Evolutionary conservation across 2,113 vertebrate genomes (phyloP), one percentile per base, ranked within the genome.

Genomic region (Anoura caudifer): DNA sequence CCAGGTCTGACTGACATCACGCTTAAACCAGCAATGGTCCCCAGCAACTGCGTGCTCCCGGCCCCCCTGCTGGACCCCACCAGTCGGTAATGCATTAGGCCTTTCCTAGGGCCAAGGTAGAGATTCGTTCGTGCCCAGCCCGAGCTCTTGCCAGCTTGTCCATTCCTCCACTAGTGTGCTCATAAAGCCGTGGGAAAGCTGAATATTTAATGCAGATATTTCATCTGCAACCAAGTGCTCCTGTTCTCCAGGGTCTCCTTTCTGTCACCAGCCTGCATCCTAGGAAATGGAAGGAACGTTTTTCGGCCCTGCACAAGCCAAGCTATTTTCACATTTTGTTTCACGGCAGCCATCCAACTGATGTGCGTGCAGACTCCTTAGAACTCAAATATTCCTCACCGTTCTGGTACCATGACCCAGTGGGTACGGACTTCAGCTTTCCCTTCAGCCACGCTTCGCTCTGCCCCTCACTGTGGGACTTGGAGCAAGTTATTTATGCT

Each of bases 231-330:
- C 70, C 82, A 88, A 97, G 31, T 87, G 38, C 38, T 91, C 67
- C 77, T 83, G n/a, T 96, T 96, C 69, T 97, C 92, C 45, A 80
- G 63, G 43, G 94, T 76, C 88, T 96, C 83, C 61, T 96, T 95
- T 95, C 69, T 95, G 82, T 86, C 69, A 95, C 50, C 38, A 94
- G 63, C 26, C n/a, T 75, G 70, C 16, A 83, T 61, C 31, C 22
- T 75, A 87, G 65, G 69, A 92, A 97, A 88, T 4, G 81, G 26
- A 90, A 86, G 63, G 92, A 96, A 91, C 17, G 87, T 63, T 69
- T 89, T 90, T 94, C 54, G 93, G 20, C 69, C 43, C 33, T 38
- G 47, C 69, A 73, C 31, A 83, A 90, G 47, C 67, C 90, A 95
- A 91, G 47, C 36, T 95, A 90, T 47, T 92, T 94, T 82, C 92